Percentiles rank a stretch among this genome's conserved stretches.
phyloP scores from a whole-genome alignment of 2,113 vertebrate genomes.

The Perca fluviatilis region DNA sequence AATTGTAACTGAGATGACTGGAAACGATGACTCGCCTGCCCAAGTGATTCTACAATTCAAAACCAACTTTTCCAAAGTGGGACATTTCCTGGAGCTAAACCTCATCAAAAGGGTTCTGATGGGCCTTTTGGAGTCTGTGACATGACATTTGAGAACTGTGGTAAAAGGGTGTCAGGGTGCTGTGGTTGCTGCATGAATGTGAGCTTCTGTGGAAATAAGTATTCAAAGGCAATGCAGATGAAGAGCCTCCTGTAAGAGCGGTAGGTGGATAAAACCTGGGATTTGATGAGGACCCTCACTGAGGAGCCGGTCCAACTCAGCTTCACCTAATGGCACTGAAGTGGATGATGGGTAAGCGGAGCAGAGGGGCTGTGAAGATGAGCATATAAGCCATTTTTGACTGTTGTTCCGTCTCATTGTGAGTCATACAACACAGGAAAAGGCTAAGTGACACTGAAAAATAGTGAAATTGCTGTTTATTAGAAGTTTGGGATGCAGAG shows the following conservation, averaged over 20 bases:
- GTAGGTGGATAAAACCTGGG: slow-evolving; percentile 61
- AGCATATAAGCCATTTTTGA: slow-evolving; percentile 42
- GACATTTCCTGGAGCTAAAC: slow-evolving; percentile 19
- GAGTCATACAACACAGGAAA: slow-evolving; percentile 24
- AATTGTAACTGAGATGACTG: slow-evolving; percentile 3
- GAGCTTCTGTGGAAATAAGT: slow-evolving; percentile 29
- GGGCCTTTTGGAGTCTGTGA: slow-evolving; percentile 10
- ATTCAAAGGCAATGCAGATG: slow-evolving; percentile 45
- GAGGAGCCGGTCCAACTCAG: slow-evolving; percentile 59
- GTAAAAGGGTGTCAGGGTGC: slow-evolving; percentile 18
- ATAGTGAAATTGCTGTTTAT: not conserved
- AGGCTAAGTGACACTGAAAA: slow-evolving; percentile 23
- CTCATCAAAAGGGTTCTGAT: slow-evolving; percentile 28
- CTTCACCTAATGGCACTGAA: slow-evolving; percentile 69
- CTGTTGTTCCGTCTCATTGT: not conserved
- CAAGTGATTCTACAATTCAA: slow-evolving; percentile 22
- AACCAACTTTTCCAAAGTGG: slow-evolving; percentile 12
- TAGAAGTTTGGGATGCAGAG: not conserved
- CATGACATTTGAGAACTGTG: slow-evolving; percentile 28
- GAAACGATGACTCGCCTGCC: not conserved
- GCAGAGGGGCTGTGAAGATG: slow-evolving; percentile 52
- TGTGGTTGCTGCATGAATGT: slow-evolving; percentile 24
- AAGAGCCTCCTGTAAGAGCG: slow-evolving; percentile 53
- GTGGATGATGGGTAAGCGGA: slow-evolving; percentile 64
- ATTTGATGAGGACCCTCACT: slow-evolving; percentile 59